Percentiles rank a stretch among this genome's conserved stretches.
These are phyloP conservation scores for Bos javanicus DNA, from an alignment of 2,113 vertebrate species.

Conservation along the genomic window DNA sequence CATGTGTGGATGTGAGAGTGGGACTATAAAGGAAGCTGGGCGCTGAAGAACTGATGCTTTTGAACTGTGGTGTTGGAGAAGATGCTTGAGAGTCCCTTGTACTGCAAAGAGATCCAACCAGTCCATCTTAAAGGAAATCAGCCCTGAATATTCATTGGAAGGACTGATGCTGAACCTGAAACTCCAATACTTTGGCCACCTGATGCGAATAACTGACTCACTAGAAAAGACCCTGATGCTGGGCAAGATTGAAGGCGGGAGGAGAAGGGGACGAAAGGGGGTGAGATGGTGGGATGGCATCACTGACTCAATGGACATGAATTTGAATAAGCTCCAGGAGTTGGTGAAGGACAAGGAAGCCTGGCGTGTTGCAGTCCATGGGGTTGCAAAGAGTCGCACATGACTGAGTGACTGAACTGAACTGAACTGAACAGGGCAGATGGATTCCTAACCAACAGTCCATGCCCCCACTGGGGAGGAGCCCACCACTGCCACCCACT, in stretches of 20 bases:
- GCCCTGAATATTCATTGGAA: not conserved
- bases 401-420: not conserved
- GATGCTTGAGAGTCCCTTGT: not conserved
- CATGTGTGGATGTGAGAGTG: not conserved
- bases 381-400: not conserved
- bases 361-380: not conserved
- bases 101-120: not conserved
- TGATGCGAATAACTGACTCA: not conserved
- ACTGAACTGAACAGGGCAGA: not conserved
- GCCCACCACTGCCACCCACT: not conserved
- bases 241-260: not conserved
- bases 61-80: not conserved
- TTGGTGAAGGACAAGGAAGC: not conserved
- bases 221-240: not conserved
- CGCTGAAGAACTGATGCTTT: not conserved
- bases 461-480: not conserved
- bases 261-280: not conserved
- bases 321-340: not conserved
- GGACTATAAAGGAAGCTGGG: not conserved
- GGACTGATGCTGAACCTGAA: not conserved
- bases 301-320: not conserved
- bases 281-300: not conserved
- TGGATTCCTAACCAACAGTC: not conserved
- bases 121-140: not conserved
- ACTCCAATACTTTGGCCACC: not conserved